Percentiles rank a stretch among this genome's conserved stretches.
phyloP scores from a whole-genome alignment of 92 coral and sea anemone genomes.

The Virgularia gustaviana region DNA sequence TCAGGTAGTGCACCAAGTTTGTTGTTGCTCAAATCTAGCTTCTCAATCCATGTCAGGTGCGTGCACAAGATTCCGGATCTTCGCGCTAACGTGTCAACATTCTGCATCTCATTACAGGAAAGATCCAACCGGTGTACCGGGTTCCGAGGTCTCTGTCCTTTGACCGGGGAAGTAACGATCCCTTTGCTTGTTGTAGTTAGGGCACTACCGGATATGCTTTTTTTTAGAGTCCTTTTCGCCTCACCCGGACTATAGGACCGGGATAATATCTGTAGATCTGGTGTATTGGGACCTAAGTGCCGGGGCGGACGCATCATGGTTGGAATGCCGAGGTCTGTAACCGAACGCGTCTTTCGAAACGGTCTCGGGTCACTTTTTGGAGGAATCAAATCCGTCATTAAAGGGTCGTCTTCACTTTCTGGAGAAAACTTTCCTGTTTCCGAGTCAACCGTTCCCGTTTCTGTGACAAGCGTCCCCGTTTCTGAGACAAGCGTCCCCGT shows the following conservation, averaged over 20 bases:
- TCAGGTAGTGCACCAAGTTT: slow-evolving; percentile 56
- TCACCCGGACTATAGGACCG: not conserved
- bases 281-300: not conserved
- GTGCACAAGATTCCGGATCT: slow-evolving; percentile 48
- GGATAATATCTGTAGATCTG: not conserved
- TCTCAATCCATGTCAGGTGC: slow-evolving; percentile 64
- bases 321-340: too few relatives aligned
- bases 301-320: not conserved
- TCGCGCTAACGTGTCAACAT: slow-evolving; percentile 53
- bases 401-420: slow-evolving; percentile 3
- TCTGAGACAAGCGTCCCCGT: too few relatives aligned
- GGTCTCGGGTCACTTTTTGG: not conserved
- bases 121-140: slow-evolving; percentile 72
- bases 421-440: too few relatives aligned
- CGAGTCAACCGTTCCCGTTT: too few relatives aligned
- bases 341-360: slow-evolving; percentile 4
- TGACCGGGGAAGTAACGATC: not conserved
- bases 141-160: slow-evolving; percentile 22
- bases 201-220: slow-evolving; percentile 13
- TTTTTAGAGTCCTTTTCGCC: not conserved
- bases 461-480: too few relatives aligned
- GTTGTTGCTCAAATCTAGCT: slow-evolving; percentile 81
- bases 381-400: not conserved
- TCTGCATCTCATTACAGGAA: slow-evolving; percentile 68
- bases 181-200: too few relatives aligned